Base-by-base conservation (phyloP, 1,140 invertebrate species). In the Eumaeus atala region DNA sequence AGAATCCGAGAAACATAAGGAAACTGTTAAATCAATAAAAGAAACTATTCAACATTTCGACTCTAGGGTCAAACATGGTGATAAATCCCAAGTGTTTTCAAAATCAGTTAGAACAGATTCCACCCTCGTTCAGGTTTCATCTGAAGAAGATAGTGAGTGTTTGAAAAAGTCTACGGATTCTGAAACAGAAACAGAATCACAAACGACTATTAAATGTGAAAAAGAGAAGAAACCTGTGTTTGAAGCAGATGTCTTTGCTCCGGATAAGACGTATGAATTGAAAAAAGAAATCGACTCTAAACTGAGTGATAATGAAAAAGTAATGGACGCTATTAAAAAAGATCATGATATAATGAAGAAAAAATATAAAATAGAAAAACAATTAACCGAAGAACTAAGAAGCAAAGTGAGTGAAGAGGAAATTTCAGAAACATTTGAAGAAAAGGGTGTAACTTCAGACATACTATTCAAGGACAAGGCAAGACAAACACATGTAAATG, bases 121-220 rank as follows among this genome's bases (percentile, higher is more conserved):
- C 9, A 89, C 87, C 14, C 72, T 89, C 28, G 87, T 89, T 0
- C 86, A 89, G 67, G 82, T 89, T 52, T 89, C 87, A 44, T 89
- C 87, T 9, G 87, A 89, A 67, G 87, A 89, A 78, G 87, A 89
- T 49, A 89, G 77, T 55, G 87, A 89, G 59, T 88, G 86, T 54
- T 66, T 88, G n/a, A 89, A 89, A 49, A 89, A 89, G 71, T 89
- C 87, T n/a, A 89, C 85, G 6, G 86, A 88, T 59, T 89, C 87
- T 11, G 87, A 89, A 72, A 89, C 87, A 21, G 87, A 89, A 74
- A 82, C 87, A 57, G 86, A 87, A 65, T 83, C 87, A n/a, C 82
- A 89, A 70, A 85, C 81, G 17, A 81, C 83, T 33, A 61, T 85
- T 0, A 87, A 84, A 69, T 61, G 67, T 47, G 81, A 83, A 53